Evolutionary conservation across 30 jellyfish, hydroid and myxozoan species (phyloP), one percentile per base, ranked within the genome.

Genomic region (Aurelia sp.): DNA sequence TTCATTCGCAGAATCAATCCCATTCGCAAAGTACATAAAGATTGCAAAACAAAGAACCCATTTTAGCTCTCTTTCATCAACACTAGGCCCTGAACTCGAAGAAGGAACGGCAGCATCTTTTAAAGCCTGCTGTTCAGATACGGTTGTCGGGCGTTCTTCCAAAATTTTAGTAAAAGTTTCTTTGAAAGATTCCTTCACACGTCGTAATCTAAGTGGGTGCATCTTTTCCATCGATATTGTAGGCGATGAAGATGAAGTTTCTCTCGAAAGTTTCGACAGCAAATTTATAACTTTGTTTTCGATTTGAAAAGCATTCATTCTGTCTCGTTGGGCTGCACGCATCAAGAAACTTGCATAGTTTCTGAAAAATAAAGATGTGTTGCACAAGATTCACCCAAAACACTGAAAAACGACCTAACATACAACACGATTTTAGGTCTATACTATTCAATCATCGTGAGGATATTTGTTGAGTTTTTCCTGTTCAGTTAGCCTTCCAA

Each of bases 1-100:
- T 30, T 53, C 65, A n/a, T 60, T 62, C 58, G 76, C 75, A 2
- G 82, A 18, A 1, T 11, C 48, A 17, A 35, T 16, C 20, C 76
- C 61, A 4, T 16, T 68, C 3, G 88, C 70, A 61, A 84, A 60
- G 71, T 5, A 73, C 82, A 52, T 74, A 69, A 84, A 50, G 35
- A 84, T 18, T 16, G 78, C 82, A 57, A 52, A 84, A 62, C 88
- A 84, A 16, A 84, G 88, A 30, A 84, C 47, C 93, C 84, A 76
- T 55, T 84, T 84, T 9, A 84, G 65, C n/a, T 44, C 27, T 13
- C 27, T 20, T 22, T 84, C 71, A 11, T 12, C 69, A 59, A 59
- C 13, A 7, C 16, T 59, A 59, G 69, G 69, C 69, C 24, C 33
- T 9, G 16, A n/a, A 21, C 69, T 59, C 33, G 38, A 59, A 21